Conservation (phyloP, 2,113 vertebrate species). For the Edolisoma coerulescens region DNA sequence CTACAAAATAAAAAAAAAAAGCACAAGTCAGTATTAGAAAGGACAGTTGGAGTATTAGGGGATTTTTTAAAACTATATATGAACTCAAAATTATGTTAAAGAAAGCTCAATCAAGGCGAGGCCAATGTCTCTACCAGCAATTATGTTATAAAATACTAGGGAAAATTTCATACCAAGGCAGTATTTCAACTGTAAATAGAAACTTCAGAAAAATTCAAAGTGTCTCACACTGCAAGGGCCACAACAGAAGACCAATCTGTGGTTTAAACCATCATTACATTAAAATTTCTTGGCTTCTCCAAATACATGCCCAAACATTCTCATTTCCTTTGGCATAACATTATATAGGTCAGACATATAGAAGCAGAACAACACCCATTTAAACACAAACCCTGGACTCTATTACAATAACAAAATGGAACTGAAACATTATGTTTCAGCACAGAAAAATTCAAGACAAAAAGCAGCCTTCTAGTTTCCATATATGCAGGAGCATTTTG, state of each 20-base stretch:
- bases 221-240: background rate
- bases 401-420: background rate
- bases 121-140: background rate
- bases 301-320: background rate
- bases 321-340: background rate
- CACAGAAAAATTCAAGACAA: background rate
- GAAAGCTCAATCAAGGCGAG: background rate
- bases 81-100: background rate
- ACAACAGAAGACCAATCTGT: background rate
- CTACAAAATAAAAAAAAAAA: conserved; percentile 59
- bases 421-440: background rate
- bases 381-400: background rate
- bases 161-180: background rate
- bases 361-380: background rate
- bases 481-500: background rate
- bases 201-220: background rate
- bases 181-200: background rate
- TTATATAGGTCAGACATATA: background rate
- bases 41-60: background rate
- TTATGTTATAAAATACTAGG: background rate
- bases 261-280: background rate
- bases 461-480: background rate
- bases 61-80: background rate
- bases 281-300: background rate
- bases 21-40: background rate